Base-by-base conservation (phyloP, 1,140 invertebrate species). In the Calycopis cecrops region DNA sequence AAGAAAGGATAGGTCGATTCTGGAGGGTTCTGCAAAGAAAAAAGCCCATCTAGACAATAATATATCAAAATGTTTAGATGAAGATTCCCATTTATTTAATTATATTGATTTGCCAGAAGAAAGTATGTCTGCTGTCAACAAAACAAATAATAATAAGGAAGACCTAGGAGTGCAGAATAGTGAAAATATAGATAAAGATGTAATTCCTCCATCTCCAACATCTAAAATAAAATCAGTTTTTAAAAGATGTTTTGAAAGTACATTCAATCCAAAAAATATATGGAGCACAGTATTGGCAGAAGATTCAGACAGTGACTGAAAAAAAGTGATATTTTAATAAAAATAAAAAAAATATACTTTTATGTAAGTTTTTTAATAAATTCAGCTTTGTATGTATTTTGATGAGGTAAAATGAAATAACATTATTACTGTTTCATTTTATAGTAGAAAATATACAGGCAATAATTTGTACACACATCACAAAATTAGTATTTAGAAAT, bases 221-320 rank as follows among this genome's bases (percentile, higher is more conserved):
- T 55, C 79, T 59, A 79, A 87, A 84, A 70, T 87, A 1, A 83
- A 81, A 63, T 72, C 85, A 57, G 88, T 92, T 58, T 91, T 92
- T 65, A 77, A 90, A 51, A 90, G 91, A 34, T 93, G 92, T 65
- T 93, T 93, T 78, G 90, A 93, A 72, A 87, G 81, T n/a, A 92
- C 92, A 16, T 91, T 92, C 64, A 88, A 93, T 68, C 90, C 90
- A 62, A 78, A 88, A 86, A 79, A 85, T 57, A 68, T 84, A 52
- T 72, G 83, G 52, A 59, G 88, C 51, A 61, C 67, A 11, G 71
- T 92, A 10, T 85, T 92, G 62, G 92, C 89, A 11, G 88, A 91
- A 48, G 91, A 92, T 69, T 92, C 92, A 1, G 91, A 92, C 63
- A 89, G 85, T 67, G 89, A 90, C 53, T 81, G 58, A 70, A 35